phyloP scores from a whole-genome alignment of 1,140 invertebrate species.

The Idris sp. region DNA sequence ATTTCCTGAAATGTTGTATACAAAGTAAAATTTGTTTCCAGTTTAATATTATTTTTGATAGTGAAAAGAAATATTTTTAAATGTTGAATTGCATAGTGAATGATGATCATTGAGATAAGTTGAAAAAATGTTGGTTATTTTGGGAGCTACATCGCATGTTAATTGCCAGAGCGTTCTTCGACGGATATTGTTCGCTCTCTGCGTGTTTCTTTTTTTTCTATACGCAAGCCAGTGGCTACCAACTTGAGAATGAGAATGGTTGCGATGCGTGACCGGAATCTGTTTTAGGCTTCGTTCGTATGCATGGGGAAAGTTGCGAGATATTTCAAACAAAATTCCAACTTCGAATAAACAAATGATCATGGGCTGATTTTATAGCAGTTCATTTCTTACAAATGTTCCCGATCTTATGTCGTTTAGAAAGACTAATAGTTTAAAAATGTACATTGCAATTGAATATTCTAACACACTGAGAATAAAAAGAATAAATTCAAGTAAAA shows the following conservation, averaged over 20 bases:
- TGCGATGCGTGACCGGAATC: constrained; percentile 57
- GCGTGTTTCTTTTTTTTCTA: constrained; percentile 32
- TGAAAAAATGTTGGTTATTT: too few relatives aligned
- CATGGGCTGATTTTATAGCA: constrained; percentile 20
- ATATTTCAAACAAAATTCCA: constrained; percentile 47
- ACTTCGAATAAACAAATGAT: constrained; percentile 42
- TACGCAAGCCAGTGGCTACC: constrained; percentile 39
- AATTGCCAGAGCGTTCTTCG: constrained; percentile 40
- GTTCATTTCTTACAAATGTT: constrained; percentile 12
- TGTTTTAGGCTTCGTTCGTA: constrained; percentile 35
- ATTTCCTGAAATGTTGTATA: too few relatives aligned
- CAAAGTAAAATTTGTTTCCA: too few relatives aligned
- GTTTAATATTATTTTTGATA: too few relatives aligned
- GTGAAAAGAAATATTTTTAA: too few relatives aligned
- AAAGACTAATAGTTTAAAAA: too few relatives aligned
- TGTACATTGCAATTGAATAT: too few relatives aligned
- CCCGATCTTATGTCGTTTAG: not conserved
- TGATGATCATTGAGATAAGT: too few relatives aligned
- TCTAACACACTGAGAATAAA: too few relatives aligned
- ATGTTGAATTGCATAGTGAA: too few relatives aligned
- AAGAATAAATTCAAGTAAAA: too few relatives aligned
- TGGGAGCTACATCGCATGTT: too few relatives aligned
- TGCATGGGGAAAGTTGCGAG: constrained; percentile 53
- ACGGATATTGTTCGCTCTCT: constrained; percentile 50
- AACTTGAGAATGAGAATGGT: constrained; percentile 59